phyloP scores from a whole-genome alignment of 2,888 invertebrate genomes.

The Xestia ashworthii region DNA sequence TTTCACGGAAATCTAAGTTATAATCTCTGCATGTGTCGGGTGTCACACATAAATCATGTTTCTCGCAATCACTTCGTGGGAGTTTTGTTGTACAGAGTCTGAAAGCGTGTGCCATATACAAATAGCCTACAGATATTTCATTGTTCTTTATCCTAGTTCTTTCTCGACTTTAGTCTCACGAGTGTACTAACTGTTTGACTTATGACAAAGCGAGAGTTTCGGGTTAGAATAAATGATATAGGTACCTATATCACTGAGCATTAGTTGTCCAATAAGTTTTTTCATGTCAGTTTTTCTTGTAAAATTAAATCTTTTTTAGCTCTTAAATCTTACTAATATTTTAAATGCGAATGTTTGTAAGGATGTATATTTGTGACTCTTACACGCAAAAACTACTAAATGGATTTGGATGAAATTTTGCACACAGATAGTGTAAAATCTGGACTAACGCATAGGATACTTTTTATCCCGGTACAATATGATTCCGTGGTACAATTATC shows the following conservation, averaged over 20 bases:
- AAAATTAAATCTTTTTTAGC: no score
- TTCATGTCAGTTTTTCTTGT: no score
- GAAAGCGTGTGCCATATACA: constrained; percentile 25
- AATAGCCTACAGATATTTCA: constrained; percentile 41
- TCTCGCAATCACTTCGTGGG: constrained; percentile 5
- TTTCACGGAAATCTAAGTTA: constrained; percentile 23
- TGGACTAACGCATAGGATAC: no score
- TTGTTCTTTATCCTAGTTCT: constrained; percentile 16
- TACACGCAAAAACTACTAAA: no score
- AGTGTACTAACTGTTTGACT: constrained; percentile 3
- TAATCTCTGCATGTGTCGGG: constrained; percentile 35
- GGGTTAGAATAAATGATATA: background rate
- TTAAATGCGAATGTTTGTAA: no score
- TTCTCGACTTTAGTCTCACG: constrained; percentile 3
- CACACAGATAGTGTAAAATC: no score
- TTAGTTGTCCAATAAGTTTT: background rate
- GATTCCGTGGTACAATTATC: no score
- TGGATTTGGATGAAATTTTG: no score
- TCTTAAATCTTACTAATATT: no score
- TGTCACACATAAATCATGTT: constrained; percentile 48
- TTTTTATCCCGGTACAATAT: no score
- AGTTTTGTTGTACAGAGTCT: constrained; percentile 36
- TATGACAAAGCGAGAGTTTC: background rate
- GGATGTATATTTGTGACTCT: no score
- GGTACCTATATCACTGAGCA: background rate